Conservation (phyloP, 2,113 vertebrate species). For the Erinaceus europaeus region DNA sequence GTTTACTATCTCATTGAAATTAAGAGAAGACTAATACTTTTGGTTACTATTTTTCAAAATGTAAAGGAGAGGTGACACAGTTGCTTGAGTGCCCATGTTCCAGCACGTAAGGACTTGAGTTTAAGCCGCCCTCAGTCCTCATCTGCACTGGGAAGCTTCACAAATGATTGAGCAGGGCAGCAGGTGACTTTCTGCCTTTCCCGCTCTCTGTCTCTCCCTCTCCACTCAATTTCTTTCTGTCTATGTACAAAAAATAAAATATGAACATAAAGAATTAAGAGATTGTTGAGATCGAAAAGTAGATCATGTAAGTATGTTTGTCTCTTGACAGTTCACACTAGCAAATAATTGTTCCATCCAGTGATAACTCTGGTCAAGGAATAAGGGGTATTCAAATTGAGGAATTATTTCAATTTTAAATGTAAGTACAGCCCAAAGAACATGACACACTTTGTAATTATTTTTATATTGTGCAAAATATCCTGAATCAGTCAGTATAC, state of each 20-base stretch:
- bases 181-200: too few relatives aligned
- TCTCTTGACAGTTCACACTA: not conserved
- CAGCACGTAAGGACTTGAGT: too few relatives aligned
- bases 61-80: too few relatives aligned
- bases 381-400: not conserved
- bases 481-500: not conserved
- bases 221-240: too few relatives aligned
- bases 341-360: not conserved
- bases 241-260: too few relatives aligned
- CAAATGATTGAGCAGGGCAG: too few relatives aligned
- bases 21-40: not conserved
- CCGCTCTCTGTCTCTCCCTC: too few relatives aligned
- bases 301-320: not conserved
- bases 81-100: too few relatives aligned
- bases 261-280: not conserved
- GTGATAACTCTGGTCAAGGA: not conserved
- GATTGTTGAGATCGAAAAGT: not conserved
- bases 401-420: constrained; percentile 5
- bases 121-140: too few relatives aligned
- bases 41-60: not conserved
- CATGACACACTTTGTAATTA: not conserved
- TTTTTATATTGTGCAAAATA: not conserved
- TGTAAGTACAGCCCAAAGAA: not conserved
- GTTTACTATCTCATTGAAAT: too few relatives aligned
- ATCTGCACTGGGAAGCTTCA: too few relatives aligned